These are phyloP conservation scores for Netelia melanura DNA, from an alignment of 2,888 invertebrate species.

Conservation along the genomic window DNA sequence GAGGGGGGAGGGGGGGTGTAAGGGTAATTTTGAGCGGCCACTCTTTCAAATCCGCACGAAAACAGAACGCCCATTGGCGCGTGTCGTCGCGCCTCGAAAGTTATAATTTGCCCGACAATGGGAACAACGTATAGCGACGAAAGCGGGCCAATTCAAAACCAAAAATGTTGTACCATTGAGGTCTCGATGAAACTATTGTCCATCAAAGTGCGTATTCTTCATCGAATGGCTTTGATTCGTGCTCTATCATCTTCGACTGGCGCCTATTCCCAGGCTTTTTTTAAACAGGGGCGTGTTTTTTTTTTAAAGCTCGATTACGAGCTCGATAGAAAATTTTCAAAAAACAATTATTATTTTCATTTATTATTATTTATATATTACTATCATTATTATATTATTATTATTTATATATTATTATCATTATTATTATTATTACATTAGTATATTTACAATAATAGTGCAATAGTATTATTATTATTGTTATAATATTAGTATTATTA, in stretches of 20 bases:
- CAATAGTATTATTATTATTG: too few relatives aligned
- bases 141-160: slow-evolving; percentile 83
- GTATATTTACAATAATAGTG: too few relatives aligned
- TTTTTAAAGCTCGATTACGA: neutral
- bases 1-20: neutral
- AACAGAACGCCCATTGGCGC: slow-evolving; percentile 81
- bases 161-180: slow-evolving; percentile 75
- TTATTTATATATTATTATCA: too few relatives aligned
- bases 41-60: slow-evolving; percentile 72
- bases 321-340: neutral
- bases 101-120: slow-evolving; percentile 78
- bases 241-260: slow-evolving; percentile 21
- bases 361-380: too few relatives aligned
- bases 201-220: slow-evolving; percentile 10
- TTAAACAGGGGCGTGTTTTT: neutral
- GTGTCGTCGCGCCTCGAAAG: slow-evolving; percentile 73
- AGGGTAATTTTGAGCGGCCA: slow-evolving; percentile 8
- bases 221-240: slow-evolving; percentile 31
- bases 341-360: too few relatives aligned
- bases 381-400: too few relatives aligned
- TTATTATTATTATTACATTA: too few relatives aligned
- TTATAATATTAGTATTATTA: too few relatives aligned
- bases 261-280: slow-evolving; percentile 55
- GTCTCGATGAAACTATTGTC: slow-evolving; percentile 67
- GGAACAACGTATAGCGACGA: slow-evolving; percentile 67